Percentiles rank a stretch among this genome's conserved stretches.
Conservation (phyloP, 2,888 invertebrate species). For the Amblyjoppa fuscipennis region DNA sequence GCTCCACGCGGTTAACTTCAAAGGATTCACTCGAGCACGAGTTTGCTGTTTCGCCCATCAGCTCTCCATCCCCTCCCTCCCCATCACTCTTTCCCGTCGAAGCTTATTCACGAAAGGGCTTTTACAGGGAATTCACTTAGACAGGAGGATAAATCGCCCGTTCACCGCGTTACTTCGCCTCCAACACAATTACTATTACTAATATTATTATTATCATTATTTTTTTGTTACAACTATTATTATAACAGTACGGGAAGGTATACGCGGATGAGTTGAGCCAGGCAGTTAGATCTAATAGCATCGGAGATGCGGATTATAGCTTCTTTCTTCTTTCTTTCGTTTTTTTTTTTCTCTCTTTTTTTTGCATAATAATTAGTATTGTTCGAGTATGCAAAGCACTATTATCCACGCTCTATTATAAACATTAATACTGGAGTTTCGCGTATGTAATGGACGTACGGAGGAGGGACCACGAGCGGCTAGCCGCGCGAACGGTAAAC, state of each 20-base stretch:
- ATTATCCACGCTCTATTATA: conserved; percentile 51
- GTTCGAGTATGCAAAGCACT: conserved; percentile 56
- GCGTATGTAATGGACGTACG: conserved; percentile 17
- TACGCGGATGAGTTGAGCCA: conserved; percentile 44
- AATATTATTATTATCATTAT: conserved; percentile 41
- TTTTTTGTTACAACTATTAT: conserved; percentile 25
- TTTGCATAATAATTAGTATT: conserved; percentile 53
- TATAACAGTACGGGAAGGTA: conserved; percentile 19
- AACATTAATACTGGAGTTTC: conserved; percentile 40
- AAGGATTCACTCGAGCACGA: conserved; percentile 57
- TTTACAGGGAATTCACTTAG: conserved; percentile 19
- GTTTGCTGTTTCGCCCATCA: conserved; percentile 41
- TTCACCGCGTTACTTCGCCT: conserved; percentile 20
- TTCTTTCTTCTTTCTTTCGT: background rate
- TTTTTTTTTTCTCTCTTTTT: conserved; percentile 25
- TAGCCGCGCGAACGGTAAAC: conserved; percentile 60
- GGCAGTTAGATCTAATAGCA: conserved; percentile 47
- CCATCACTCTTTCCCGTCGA: background rate
- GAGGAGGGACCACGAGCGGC: conserved; percentile 12
- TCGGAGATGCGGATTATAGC: conserved; percentile 56
- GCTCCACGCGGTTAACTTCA: conserved; percentile 53
- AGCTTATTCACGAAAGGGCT: conserved; percentile 17
- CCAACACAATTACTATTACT: conserved; percentile 26
- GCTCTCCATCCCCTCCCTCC: background rate
- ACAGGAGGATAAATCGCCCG: conserved; percentile 16